Conservation (phyloP, 1,140 invertebrate species). For the Sinella curviseta region DNA sequence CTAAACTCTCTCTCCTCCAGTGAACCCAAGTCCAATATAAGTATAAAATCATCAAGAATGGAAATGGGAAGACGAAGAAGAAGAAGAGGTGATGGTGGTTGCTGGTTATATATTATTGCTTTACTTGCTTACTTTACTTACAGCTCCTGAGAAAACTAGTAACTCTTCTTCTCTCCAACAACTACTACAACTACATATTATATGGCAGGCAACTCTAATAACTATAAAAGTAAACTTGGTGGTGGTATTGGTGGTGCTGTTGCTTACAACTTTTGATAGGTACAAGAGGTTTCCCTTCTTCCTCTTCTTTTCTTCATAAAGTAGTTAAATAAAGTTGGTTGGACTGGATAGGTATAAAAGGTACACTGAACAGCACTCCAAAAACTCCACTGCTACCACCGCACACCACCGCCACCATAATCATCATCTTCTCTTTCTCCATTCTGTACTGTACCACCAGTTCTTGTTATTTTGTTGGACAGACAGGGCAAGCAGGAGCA, state of each 20-base stretch:
- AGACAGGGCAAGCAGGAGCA: background rate
- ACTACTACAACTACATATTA: background rate
- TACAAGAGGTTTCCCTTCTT: background rate
- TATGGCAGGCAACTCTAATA: constrained; percentile 2
- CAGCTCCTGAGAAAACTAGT: constrained; percentile 16
- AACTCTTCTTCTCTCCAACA: background rate
- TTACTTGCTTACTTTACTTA: background rate
- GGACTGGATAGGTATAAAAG: background rate
- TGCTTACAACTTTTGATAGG: constrained; percentile 7
- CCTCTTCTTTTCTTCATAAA: constrained; percentile 16
- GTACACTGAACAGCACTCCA: background rate
- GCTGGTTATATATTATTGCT: constrained; percentile 10
- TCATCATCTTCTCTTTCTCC: constrained; percentile 6
- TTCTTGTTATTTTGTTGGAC: background rate
- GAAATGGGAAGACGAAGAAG: background rate
- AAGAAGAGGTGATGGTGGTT: background rate
- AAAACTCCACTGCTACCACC: background rate
- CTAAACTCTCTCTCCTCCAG: background rate
- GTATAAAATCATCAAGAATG: constrained; percentile 12
- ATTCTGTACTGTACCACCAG: background rate
- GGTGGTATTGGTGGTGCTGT: too few relatives aligned
- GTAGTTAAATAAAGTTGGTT: constrained; percentile 8
- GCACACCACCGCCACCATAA: constrained; percentile 18
- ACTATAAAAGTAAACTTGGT: constrained; percentile 9
- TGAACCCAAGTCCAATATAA: background rate